Evolutionary conservation across 2,888 invertebrate genomes (phyloP).

Genomic region (Catotricha subobsoleta): DNA sequence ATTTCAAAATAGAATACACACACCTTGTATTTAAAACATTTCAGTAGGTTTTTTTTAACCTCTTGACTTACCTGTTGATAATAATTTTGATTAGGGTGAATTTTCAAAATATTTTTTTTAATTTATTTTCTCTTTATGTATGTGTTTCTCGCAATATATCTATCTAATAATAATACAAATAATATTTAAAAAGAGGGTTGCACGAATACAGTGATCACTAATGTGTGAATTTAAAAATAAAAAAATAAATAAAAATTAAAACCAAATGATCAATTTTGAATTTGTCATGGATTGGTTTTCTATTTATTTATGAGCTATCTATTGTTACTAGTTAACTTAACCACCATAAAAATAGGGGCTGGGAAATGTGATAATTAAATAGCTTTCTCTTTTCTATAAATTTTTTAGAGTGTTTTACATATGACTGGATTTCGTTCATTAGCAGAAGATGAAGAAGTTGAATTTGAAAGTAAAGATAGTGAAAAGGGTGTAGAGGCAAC

Average conservation of each 20-base stretch:
- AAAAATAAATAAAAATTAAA: neutral
- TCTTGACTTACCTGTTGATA: neutral
- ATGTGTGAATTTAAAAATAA: neutral
- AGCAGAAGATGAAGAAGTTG: slow-evolving; percentile 74
- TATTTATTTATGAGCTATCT: too few relatives aligned
- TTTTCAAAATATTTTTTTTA: neutral
- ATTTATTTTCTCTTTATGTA: slow-evolving; percentile 3
- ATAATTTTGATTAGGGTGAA: neutral
- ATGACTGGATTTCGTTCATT: slow-evolving; percentile 74
- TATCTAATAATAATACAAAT: slow-evolving; percentile 6
- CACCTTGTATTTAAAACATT: neutral
- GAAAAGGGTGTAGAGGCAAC: slow-evolving; percentile 73
- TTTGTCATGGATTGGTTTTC: too few relatives aligned
- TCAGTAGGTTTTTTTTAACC: neutral
- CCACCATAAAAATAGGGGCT: neutral
- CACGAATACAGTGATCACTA: too few relatives aligned
- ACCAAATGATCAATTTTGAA: slow-evolving; percentile 1
- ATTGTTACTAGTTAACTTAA: too few relatives aligned
- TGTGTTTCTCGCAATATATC: too few relatives aligned
- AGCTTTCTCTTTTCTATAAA: neutral
- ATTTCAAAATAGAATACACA: too few relatives aligned
- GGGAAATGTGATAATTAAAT: neutral
- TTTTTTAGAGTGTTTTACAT: slow-evolving; percentile 68
- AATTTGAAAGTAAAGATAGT: slow-evolving; percentile 69
- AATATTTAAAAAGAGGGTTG: too few relatives aligned